Percentiles rank a stretch among this genome's conserved stretches.
Evolutionary conservation across 2,888 invertebrate genomes (phyloP).

Genomic region (Crematogaster levior): DNA sequence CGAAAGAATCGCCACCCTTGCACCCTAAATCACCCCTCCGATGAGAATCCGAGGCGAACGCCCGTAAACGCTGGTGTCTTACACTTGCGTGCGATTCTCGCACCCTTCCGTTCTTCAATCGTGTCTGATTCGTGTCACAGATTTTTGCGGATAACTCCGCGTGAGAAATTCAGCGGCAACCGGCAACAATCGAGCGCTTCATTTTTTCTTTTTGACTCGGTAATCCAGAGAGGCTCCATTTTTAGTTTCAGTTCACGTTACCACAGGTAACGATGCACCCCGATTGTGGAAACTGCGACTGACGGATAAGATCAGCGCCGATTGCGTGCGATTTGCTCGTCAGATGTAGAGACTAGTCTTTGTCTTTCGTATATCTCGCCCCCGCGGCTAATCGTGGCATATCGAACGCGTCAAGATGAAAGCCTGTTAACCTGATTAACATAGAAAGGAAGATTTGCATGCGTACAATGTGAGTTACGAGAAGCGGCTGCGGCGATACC

Average conservation of each 20-base stretch:
- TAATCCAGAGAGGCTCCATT: slow-evolving; percentile 4
- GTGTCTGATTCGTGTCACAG: not conserved
- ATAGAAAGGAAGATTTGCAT: slow-evolving; percentile 50
- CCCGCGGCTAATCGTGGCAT: slow-evolving; percentile 32
- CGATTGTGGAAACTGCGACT: not conserved
- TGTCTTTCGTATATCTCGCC: not conserved
- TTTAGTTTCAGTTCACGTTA: not conserved
- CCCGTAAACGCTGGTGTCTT: not conserved
- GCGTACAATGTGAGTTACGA: slow-evolving; percentile 40
- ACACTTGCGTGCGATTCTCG: not conserved
- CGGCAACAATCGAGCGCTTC: not conserved
- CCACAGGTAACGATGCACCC: not conserved
- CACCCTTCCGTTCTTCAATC: not conserved
- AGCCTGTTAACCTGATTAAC: slow-evolving; percentile 45
- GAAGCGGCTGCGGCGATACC: slow-evolving; percentile 16
- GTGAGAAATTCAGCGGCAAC: not conserved
- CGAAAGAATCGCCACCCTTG: not conserved
- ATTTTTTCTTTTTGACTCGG: slow-evolving; percentile 12
- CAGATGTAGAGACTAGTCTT: not conserved
- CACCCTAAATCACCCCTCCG: not conserved
- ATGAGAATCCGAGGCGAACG: not conserved
- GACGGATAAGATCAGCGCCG: slow-evolving; percentile 16
- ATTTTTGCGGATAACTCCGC: not conserved
- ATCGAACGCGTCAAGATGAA: slow-evolving; percentile 38
- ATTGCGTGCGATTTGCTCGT: slow-evolving; percentile 17